These are phyloP conservation scores for Dinothrombium tinctorium DNA, from an alignment of 1,140 invertebrate genomes.

Conservation along the genomic window DNA sequence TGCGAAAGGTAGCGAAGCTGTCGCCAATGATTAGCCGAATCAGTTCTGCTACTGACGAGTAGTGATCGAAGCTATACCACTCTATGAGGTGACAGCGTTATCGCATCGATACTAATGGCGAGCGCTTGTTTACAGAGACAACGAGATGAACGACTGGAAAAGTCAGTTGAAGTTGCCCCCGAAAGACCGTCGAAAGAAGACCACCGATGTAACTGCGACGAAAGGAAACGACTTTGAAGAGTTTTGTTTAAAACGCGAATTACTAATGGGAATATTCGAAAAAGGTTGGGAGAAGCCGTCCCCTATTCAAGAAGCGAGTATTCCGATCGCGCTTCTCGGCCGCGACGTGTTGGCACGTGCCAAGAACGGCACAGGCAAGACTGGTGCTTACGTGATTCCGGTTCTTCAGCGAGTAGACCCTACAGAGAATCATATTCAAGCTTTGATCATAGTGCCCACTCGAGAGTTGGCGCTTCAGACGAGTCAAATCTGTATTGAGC, in stretches of 20 bases:
- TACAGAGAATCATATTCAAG: conserved; percentile 73
- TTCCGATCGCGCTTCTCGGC: conserved; percentile 88
- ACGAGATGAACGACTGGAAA: too few relatives aligned
- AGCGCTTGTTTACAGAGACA: too few relatives aligned
- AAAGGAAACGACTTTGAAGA: conserved; percentile 99
- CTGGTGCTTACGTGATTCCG: conserved; percentile 96
- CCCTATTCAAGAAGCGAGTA: conserved; percentile 96
- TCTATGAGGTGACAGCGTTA: too few relatives aligned
- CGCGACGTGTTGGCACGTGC: conserved; percentile 93
- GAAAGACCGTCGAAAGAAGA: conserved; percentile 82
- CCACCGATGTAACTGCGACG: conserved; percentile 94
- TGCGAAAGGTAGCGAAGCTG: too few relatives aligned
- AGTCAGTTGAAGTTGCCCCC: background rate
- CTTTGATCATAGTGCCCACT: conserved; percentile 93
- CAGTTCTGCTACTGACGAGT: too few relatives aligned
- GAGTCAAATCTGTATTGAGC: conserved; percentile 96
- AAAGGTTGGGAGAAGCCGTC: conserved; percentile 99
- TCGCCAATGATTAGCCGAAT: too few relatives aligned
- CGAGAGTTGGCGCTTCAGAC: conserved; percentile 96
- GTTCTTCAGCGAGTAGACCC: conserved; percentile 83
- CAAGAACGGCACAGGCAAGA: conserved; percentile 99
- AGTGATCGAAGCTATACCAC: too few relatives aligned
- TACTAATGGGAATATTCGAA: conserved; percentile 99
- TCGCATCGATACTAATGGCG: too few relatives aligned
- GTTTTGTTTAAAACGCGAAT: conserved; percentile 86